These are phyloP conservation scores for Lutjanus erythropterus DNA, from an alignment of 2,113 vertebrate genomes.

Conservation along the genomic window DNA sequence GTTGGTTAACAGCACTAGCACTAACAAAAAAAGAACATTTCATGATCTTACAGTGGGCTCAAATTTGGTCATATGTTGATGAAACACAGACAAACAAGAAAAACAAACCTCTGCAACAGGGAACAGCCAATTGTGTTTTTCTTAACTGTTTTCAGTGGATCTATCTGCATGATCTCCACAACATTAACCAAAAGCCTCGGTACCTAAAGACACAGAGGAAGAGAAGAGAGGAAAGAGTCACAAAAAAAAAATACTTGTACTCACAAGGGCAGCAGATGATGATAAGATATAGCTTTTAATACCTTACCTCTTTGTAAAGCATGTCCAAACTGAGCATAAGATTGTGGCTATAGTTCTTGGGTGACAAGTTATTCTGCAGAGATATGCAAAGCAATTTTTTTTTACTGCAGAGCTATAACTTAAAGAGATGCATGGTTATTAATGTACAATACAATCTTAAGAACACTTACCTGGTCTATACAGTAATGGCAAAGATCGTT, in stretches of 20 bases:
- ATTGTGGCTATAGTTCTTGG: conserved; percentile 84
- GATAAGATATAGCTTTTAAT: not conserved
- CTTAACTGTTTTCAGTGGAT: conserved; percentile 79
- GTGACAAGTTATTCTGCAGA: conserved; percentile 84
- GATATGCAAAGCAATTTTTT: not conserved
- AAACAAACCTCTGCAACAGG: conserved; percentile 85
- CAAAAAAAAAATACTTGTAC: not conserved
- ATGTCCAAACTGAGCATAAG: conserved; percentile 88
- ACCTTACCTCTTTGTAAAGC: conserved; percentile 88
- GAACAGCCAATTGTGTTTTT: conserved; percentile 80
- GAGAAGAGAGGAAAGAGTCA: not conserved
- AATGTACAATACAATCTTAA: not conserved
- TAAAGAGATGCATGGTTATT: not conserved
- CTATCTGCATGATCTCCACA: conserved; percentile 87
- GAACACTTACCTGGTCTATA: conserved; percentile 84
- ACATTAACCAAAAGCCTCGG: conserved; percentile 90
- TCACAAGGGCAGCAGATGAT: not conserved
- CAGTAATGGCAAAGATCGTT: conserved; percentile 92
- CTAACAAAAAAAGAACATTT: too few species aligned
- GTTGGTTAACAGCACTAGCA: not conserved
- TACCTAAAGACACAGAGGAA: conserved; percentile 81
- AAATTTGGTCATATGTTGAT: not conserved
- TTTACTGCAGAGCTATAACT: not conserved
- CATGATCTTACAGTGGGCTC: too few species aligned
- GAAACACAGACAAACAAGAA: conserved; percentile 22